A percentile compares a stretch with the other conserved stretches of the same genome.
These are phyloP conservation scores for Synergus gifuensis DNA, from an alignment of 2,888 invertebrate genomes.

Conservation along the genomic window DNA sequence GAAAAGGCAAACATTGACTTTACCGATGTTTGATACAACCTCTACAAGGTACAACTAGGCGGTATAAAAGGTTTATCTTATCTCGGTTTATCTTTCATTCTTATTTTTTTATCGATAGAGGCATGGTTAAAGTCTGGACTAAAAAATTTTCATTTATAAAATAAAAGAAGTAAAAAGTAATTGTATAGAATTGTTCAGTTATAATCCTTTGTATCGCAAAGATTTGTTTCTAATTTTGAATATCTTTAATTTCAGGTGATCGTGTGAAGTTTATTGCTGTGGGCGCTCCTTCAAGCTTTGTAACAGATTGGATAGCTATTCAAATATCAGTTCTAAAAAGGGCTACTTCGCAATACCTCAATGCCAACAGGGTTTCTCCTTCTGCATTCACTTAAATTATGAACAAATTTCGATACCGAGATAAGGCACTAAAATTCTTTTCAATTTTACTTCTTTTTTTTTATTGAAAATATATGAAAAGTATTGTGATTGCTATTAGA, in stretches of 20 bases:
- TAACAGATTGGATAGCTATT: constrained; percentile 56
- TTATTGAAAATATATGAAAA: not conserved
- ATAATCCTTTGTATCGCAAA: not conserved
- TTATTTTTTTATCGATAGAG: not conserved
- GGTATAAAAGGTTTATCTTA: too few relatives aligned
- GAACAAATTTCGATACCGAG: not conserved
- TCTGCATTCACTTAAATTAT: not conserved
- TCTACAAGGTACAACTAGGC: too few relatives aligned
- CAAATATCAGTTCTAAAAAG: constrained; percentile 50
- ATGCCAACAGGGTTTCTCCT: not conserved
- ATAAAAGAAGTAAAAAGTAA: not conserved
- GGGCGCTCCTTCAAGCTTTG: constrained; percentile 49
- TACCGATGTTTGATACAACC: not conserved
- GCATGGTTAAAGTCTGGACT: not conserved
- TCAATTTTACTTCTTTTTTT: not conserved
- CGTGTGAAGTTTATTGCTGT: constrained; percentile 54
- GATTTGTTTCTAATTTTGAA: not conserved
- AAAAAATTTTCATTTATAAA: not conserved
- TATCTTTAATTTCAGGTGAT: constrained; percentile 49
- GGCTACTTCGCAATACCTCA: not conserved
- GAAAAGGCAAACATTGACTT: not conserved
- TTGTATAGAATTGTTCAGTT: not conserved
- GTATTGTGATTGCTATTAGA: not conserved
- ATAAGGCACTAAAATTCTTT: not conserved
- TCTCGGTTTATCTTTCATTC: not conserved